A percentile compares a stretch with the other conserved stretches of the same genome.
Evolutionary conservation across 2,113 vertebrate genomes (phyloP).

Genomic region (Machaerirhynchus nigripectus): DNA sequence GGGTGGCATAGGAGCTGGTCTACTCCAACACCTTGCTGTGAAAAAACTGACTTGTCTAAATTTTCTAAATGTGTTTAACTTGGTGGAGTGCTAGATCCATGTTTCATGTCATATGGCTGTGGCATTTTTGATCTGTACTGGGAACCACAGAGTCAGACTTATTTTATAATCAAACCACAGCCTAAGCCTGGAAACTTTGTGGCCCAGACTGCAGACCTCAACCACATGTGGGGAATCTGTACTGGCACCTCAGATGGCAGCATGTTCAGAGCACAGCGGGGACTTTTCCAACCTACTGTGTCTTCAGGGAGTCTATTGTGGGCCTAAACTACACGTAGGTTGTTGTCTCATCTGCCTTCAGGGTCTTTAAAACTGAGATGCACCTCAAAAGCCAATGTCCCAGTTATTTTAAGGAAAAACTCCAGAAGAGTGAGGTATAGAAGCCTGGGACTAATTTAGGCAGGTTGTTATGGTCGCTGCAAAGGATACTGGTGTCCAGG

Average conservation of each 20-base stretch:
- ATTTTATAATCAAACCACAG: not conserved
- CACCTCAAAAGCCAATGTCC: not conserved
- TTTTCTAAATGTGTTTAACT: not conserved
- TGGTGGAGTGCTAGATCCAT: not conserved
- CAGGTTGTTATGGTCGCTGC: not conserved
- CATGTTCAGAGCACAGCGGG: accelerated
- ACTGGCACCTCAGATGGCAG: not conserved
- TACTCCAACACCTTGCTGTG: not conserved
- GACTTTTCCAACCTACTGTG: not conserved
- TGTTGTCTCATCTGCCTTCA: not conserved
- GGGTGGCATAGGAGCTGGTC: not conserved
- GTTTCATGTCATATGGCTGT: not conserved
- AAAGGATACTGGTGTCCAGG: not conserved
- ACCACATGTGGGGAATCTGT: not conserved
- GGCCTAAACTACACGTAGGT: not conserved
- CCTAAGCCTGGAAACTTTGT: not conserved
- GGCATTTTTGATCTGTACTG: not conserved
- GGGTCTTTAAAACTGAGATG: not conserved
- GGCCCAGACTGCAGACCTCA: not conserved
- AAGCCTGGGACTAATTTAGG: not conserved
- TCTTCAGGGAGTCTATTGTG: not conserved
- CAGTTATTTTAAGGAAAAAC: not conserved
- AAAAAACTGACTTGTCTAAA: not conserved
- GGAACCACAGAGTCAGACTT: not conserved
- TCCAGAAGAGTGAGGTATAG: not conserved